Evolutionary conservation across 2,888 invertebrate species (phyloP).

Genomic region (Aleiodes alternator): DNA sequence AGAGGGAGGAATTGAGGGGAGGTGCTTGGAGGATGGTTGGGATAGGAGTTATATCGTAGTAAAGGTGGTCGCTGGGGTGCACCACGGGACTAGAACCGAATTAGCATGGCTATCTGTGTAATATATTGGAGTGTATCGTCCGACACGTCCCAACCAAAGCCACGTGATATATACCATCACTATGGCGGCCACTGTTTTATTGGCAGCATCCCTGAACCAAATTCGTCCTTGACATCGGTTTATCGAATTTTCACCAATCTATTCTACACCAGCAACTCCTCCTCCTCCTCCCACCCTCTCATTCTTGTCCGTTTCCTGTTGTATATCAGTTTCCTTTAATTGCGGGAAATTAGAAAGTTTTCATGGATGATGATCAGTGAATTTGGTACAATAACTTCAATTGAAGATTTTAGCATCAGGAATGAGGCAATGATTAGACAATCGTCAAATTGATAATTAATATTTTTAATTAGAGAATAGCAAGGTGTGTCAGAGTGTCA

Average conservation of each 20-base stretch:
- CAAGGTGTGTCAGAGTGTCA: conserved; percentile 9
- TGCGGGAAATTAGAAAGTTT: too few relatives aligned
- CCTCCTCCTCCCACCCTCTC: conserved; percentile 7
- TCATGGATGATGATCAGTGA: too few relatives aligned
- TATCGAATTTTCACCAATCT: conserved; percentile 67
- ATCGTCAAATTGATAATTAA: neutral
- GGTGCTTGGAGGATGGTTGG: neutral
- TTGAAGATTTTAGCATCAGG: neutral
- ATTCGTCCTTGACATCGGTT: conserved; percentile 60
- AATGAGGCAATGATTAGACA: neutral
- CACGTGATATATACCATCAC: conserved; percentile 60
- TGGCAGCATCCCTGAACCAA: conserved; percentile 58
- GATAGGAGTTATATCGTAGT: conserved; percentile 6
- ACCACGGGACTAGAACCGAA: conserved; percentile 63
- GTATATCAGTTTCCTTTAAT: too few relatives aligned
- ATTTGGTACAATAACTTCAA: too few relatives aligned
- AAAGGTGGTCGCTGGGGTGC: conserved; percentile 55
- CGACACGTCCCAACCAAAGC: conserved; percentile 61
- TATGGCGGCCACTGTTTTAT: conserved; percentile 65
- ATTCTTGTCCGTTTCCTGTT: neutral
- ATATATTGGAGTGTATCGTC: conserved; percentile 70
- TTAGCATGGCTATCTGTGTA: conserved; percentile 72
- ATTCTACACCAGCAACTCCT: conserved; percentile 31
- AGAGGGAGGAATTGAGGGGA: conserved; percentile 11
- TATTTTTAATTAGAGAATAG: neutral